These are phyloP conservation scores for Desmophyllum pertusum DNA, from an alignment of 92 coral and sea anemone genomes.

Conservation along the genomic window DNA sequence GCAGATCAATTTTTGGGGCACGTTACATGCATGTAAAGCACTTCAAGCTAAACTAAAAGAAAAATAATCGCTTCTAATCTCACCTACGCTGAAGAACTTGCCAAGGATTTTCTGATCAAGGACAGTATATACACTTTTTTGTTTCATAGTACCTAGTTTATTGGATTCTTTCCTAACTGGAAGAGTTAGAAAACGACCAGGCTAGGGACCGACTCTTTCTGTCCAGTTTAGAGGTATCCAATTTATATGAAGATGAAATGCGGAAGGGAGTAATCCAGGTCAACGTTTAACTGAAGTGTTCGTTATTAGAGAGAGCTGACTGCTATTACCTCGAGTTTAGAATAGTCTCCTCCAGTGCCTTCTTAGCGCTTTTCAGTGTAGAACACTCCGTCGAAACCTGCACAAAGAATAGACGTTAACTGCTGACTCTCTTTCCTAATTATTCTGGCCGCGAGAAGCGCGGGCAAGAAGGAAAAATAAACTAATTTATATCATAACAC, in stretches of 20 bases:
- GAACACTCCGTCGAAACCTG: constrained; percentile 71
- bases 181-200: neutral
- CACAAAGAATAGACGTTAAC: neutral
- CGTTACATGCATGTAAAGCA: neutral
- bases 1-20: neutral
- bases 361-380: constrained; percentile 61
- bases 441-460: too few species aligned
- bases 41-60: neutral
- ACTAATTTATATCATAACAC: too few species aligned
- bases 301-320: neutral
- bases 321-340: constrained; percentile 75
- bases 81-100: neutral
- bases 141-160: too few species aligned
- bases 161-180: neutral
- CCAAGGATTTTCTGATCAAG: neutral
- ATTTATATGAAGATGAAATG: too few species aligned
- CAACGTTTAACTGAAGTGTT: too few species aligned
- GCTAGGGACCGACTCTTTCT: neutral
- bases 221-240: too few species aligned
- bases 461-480: too few species aligned
- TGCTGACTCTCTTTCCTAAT: neutral
- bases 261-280: neutral
- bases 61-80: too few species aligned
- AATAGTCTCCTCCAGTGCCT: constrained; percentile 74
- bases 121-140: too few species aligned